Evolutionary conservation across 2,113 vertebrate species (phyloP).

Genomic region (Notothenia coriiceps): DNA sequence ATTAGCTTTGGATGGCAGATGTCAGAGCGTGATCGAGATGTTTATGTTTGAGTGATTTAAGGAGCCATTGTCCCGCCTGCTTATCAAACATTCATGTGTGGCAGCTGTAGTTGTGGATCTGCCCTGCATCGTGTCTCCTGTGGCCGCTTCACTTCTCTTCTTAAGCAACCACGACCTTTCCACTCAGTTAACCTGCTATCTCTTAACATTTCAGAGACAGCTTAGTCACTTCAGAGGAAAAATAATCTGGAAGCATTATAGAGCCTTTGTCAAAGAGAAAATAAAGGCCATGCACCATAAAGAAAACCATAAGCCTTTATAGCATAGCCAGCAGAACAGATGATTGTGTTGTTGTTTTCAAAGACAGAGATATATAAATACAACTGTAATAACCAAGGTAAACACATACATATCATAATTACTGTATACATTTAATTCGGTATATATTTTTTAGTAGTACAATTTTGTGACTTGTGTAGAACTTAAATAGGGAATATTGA

Average conservation of each 20-base stretch:
- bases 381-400: neutral
- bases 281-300: neutral
- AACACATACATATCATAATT: too few relatives aligned
- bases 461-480: neutral
- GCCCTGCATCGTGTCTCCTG: slow-evolving; percentile 72
- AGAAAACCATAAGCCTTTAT: neutral
- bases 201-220: slow-evolving; percentile 30
- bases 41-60: slow-evolving; percentile 92
- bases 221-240: neutral
- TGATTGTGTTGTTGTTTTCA: neutral
- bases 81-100: slow-evolving; percentile 96
- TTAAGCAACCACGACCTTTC: slow-evolving; percentile 55
- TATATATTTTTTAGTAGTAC: neutral
- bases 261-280: neutral
- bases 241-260: neutral
- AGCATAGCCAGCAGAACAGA: neutral
- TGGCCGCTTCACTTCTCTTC: slow-evolving; percentile 56
- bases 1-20: slow-evolving; percentile 91
- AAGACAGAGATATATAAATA: neutral
- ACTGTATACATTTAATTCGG: too few relatives aligned
- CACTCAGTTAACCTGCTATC: slow-evolving; percentile 57
- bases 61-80: slow-evolving; percentile 91
- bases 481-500: neutral
- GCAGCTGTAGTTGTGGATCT: slow-evolving; percentile 90
- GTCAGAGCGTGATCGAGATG: slow-evolving; percentile 94